Percentiles rank a stretch among this genome's conserved stretches.
These are phyloP conservation scores for Lomographa bimaculata DNA, from an alignment of 2,888 invertebrate species.

Conservation along the genomic window DNA sequence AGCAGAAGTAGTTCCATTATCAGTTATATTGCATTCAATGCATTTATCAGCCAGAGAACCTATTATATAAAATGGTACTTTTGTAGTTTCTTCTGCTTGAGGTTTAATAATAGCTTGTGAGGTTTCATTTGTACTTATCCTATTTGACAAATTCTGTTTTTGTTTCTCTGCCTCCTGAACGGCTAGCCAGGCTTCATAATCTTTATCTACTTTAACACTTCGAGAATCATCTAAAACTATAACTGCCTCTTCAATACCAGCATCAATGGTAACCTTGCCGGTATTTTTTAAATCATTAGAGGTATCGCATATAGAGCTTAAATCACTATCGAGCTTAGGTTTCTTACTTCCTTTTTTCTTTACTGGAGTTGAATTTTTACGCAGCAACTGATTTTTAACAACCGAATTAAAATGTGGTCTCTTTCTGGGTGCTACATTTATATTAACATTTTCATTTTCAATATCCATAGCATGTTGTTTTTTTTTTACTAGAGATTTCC, in stretches of 20 bases:
- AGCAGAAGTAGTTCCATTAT: slow-evolving; percentile 10
- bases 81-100: slow-evolving; percentile 16
- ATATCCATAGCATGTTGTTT: slow-evolving; percentile 20
- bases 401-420: slow-evolving; percentile 35
- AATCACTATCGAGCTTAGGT: slow-evolving; percentile 16
- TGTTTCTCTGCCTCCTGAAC: slow-evolving; percentile 53
- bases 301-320: slow-evolving; percentile 2
- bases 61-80: slow-evolving; percentile 62
- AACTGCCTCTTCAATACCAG: slow-evolving; percentile 10
- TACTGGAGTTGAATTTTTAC: slow-evolving; percentile 14
- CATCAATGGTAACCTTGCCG: too few species aligned
- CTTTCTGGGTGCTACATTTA: slow-evolving; percentile 33
- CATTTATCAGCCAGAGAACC: slow-evolving; percentile 50
- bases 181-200: slow-evolving; percentile 59
- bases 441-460: slow-evolving; percentile 18
- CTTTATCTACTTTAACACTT: slow-evolving; percentile 57
- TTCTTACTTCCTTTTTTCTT: slow-evolving; percentile 17
- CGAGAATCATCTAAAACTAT: slow-evolving; percentile 60
- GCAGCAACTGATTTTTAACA: slow-evolving; percentile 19
- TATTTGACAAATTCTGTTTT: slow-evolving; percentile 16
- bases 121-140: too few species aligned
- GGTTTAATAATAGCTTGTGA: not conserved
- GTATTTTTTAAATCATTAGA: slow-evolving; percentile 7
- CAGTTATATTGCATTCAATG: slow-evolving; percentile 35
- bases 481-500: slow-evolving; percentile 4